These are phyloP conservation scores for Zophobas atratus DNA, from an alignment of 1,140 invertebrate species.

Conservation along the genomic window DNA sequence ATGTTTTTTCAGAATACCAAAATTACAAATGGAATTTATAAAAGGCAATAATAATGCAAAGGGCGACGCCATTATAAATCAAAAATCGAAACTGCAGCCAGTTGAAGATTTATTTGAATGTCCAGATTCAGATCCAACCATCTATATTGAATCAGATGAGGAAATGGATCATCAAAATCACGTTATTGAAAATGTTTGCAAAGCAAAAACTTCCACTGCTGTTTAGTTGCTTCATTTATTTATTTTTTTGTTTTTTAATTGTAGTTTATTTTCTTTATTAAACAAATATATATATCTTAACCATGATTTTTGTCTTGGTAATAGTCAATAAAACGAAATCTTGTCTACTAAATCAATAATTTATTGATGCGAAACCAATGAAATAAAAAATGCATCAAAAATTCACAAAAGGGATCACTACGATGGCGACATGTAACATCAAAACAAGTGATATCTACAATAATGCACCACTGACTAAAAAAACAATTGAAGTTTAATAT, in stretches of 20 bases:
- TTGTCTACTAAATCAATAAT: constrained; percentile 43
- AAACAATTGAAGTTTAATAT: constrained; percentile 25
- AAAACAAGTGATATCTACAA: constrained; percentile 10
- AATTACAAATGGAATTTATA: constrained; percentile 54
- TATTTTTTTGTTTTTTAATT: constrained; percentile 21
- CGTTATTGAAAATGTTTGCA: constrained; percentile 39
- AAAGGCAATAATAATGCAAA: constrained; percentile 59
- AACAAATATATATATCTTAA: background rate
- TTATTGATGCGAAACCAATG: constrained; percentile 33
- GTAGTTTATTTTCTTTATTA: constrained; percentile 3
- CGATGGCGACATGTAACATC: constrained; percentile 33
- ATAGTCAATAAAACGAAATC: background rate
- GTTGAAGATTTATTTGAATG: constrained; percentile 60
- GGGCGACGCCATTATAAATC: constrained; percentile 60
- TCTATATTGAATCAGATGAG: constrained; percentile 55
- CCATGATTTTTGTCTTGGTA: background rate
- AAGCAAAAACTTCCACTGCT: constrained; percentile 32
- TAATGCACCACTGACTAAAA: constrained; percentile 30
- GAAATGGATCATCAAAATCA: constrained; percentile 48
- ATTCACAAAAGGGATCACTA: constrained; percentile 9
- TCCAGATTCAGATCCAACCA: constrained; percentile 57
- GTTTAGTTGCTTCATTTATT: constrained; percentile 15
- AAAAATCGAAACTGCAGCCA: constrained; percentile 56
- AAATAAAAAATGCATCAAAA: constrained; percentile 41
- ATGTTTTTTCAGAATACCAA: constrained; percentile 54